A percentile compares a stretch with the other conserved stretches of the same genome.
Evolutionary conservation across 2,797 vertebrate genomes (phyloP).

Genomic region (Spizella passerina): DNA sequence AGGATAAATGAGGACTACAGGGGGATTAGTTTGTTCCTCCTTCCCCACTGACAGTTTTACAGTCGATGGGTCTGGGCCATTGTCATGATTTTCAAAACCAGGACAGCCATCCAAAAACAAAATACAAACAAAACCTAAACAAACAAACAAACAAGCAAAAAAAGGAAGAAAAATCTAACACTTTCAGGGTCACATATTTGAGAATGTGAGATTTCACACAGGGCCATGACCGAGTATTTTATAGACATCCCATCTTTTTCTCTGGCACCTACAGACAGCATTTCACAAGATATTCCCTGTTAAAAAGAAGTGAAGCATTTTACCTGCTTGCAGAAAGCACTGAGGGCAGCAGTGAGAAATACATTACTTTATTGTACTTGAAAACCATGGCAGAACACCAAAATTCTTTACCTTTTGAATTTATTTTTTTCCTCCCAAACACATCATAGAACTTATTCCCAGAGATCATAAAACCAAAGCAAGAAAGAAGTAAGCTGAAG

Average conservation of each 20-base stretch:
- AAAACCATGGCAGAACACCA: conserved; percentile 1
- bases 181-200: neutral
- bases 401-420: neutral
- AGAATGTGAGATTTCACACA: neutral
- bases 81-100: neutral
- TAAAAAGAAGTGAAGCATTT: neutral
- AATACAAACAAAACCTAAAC: neutral
- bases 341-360: neutral
- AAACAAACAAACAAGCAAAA: neutral
- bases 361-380: neutral
- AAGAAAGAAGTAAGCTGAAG: neutral
- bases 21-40: neutral
- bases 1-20: neutral
- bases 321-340: neutral
- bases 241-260: neutral
- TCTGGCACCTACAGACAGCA: neutral
- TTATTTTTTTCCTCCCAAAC: neutral
- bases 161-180: neutral
- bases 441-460: neutral
- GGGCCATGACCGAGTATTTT: neutral
- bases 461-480: neutral
- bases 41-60: neutral
- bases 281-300: neutral
- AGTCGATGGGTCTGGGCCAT: neutral
- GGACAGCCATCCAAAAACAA: neutral